Percentiles rank a stretch among this genome's conserved stretches.
These are phyloP conservation scores for Gonioctena quinquepunctata DNA, from an alignment of 1,140 invertebrate species.

Conservation along the genomic window DNA sequence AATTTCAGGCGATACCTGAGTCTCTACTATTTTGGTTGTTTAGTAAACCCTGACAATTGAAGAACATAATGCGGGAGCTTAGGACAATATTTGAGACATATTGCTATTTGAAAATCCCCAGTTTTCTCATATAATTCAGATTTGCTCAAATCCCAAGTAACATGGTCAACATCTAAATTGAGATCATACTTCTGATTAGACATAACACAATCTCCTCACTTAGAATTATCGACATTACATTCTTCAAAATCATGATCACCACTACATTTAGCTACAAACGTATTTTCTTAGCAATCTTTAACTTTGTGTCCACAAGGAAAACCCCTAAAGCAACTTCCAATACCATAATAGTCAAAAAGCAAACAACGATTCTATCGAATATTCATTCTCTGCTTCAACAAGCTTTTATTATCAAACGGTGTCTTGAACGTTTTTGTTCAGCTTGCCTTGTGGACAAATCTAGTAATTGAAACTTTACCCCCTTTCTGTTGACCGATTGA, in stretches of 20 bases:
- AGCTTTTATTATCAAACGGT: no score
- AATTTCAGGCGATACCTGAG: constrained; percentile 17
- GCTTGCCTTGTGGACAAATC: no score
- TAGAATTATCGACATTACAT: constrained; percentile 9
- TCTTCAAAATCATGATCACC: constrained; percentile 22
- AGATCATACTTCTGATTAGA: constrained; percentile 17
- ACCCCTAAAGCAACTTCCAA: constrained; percentile 12
- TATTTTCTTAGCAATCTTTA: constrained; percentile 17
- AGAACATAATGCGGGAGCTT: background rate
- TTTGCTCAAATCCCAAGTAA: constrained; percentile 12
- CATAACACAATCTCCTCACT: constrained; percentile 12
- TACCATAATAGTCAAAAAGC: constrained; percentile 17
- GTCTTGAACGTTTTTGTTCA: no score
- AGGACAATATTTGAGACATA: background rate
- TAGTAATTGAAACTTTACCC: no score
- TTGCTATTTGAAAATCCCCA: background rate
- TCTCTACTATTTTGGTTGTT: constrained; percentile 14
- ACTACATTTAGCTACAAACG: constrained; percentile 19
- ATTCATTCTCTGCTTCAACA: constrained; percentile 18
- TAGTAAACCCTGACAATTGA: constrained; percentile 11
- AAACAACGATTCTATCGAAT: constrained; percentile 12
- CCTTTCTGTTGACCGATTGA: no score
- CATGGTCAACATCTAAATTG: constrained; percentile 12
- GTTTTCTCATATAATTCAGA: constrained; percentile 11
- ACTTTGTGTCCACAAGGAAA: constrained; percentile 9